Percentiles rank a stretch among this genome's conserved stretches.
phyloP scores from a whole-genome alignment of 2,797 vertebrate species.

The Anisognathus igniventris region DNA sequence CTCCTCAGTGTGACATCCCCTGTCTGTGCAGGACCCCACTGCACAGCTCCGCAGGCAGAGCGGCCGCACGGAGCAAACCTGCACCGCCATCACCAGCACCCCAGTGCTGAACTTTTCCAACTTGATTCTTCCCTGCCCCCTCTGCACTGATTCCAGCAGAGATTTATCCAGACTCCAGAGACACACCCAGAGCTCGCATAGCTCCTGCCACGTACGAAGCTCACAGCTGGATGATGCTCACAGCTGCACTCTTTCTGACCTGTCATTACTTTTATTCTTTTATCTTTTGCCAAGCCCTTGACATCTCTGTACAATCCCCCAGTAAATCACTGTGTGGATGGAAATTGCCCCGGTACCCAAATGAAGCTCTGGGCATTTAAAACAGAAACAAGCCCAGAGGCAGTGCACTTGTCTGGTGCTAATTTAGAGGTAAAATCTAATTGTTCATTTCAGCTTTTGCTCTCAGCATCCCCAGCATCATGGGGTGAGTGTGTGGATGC shows the following conservation, averaged over 20 bases:
- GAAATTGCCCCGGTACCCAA: background rate
- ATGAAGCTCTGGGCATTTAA: background rate
- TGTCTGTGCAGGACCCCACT: fast-evolving
- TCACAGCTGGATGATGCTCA: background rate
- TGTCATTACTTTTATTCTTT: background rate
- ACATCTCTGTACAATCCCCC: background rate
- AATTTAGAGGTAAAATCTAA: background rate
- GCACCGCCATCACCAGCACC: fast-evolving
- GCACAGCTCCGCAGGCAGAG: fast-evolving
- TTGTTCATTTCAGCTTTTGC: background rate
- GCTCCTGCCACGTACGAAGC: background rate
- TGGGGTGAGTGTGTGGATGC: fast-evolving
- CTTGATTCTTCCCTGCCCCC: background rate
- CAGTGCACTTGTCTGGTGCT: fast-evolving
- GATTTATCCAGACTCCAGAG: background rate
- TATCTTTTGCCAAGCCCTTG: background rate
- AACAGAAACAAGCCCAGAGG: background rate
- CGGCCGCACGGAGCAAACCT: fast-evolving
- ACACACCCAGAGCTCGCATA: background rate
- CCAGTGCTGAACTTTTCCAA: background rate
- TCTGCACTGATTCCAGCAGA: background rate
- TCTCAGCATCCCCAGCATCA: background rate
- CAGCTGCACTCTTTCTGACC: background rate
- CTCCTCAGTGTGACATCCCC: fast-evolving
- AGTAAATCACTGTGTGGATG: background rate